Base-by-base conservation (phyloP, 1,140 invertebrate species). In the Armadillidium nasatum region DNA sequence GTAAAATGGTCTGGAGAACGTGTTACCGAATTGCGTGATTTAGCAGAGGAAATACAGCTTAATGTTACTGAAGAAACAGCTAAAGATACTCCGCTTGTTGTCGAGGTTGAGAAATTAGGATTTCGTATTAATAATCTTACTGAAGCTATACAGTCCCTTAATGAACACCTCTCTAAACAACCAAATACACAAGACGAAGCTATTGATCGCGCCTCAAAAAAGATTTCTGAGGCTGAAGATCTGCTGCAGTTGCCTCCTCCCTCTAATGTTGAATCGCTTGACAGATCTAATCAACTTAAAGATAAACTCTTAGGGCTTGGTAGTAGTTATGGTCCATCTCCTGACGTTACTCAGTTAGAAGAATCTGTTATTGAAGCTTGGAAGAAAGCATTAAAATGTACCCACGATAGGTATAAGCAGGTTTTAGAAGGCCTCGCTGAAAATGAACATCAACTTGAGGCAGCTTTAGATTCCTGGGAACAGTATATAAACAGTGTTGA, bases 361-460 rank as follows among this genome's bases (percentile, higher is more conserved):
- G 86, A 89, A 74, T 82, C 83, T 10, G 84, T 87, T 76, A 84
- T 87, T 82, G 84, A 87, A 82, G 84, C 94, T 77, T 95, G 94
- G 93, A 93, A 95, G 82, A 89, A 90, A 73, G 91, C 94, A 73
- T 94, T 96, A 85, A 89, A 91, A 71, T 90, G 94, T 78, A 95
- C 93, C 11, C 93, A 96, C 88, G 88, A 92, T 76, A 91, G 94
- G 80, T 95, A 96, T 82, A 91, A 94, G 81, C 87, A 91, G 68
- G 84, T 95, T 21, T 94, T 93, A 54, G 89, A 90, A 0, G 87
- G 90, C 2, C 85, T 96, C 13, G 89, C 93, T 0, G 88, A 89
- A 76, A 91, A 91, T 43, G 91, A 93, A 82, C 92, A 94, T 79
- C 89, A 91, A 15, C 77, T 81, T 45, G 76, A 73, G 13, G 80